These are phyloP conservation scores for Ophiothrix spiculata DNA, from an alignment of 35 echinoderm and acorn worm genomes.

Conservation along the genomic window DNA sequence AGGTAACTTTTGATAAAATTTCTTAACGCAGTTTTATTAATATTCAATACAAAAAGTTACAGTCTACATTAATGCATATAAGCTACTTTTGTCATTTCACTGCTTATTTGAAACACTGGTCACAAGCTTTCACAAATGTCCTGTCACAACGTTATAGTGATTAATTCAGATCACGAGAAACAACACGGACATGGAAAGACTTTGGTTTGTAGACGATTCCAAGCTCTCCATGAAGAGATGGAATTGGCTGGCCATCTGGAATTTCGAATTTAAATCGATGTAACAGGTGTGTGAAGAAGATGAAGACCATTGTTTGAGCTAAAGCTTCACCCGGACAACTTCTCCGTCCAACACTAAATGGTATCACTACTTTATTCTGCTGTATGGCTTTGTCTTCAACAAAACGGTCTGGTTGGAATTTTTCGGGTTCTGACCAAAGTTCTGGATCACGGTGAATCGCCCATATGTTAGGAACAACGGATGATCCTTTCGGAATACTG, in stretches of 20 bases:
- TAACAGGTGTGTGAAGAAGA: constrained; percentile 73
- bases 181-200: constrained; percentile 26
- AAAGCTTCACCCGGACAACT: constrained; percentile 66
- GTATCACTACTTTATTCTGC: constrained; percentile 3
- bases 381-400: neutral
- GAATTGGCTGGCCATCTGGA: constrained; percentile 41
- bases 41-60: too few relatives aligned
- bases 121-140: too few relatives aligned
- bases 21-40: too few relatives aligned
- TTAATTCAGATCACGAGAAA: neutral
- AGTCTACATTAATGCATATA: too few relatives aligned
- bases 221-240: constrained; percentile 42
- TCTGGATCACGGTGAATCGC: constrained; percentile 26
- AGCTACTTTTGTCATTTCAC: too few relatives aligned
- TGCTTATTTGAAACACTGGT: too few relatives aligned
- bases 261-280: constrained; percentile 63
- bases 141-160: too few relatives aligned
- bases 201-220: constrained; percentile 56
- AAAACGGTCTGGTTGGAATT: constrained; percentile 55
- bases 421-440: constrained; percentile 38
- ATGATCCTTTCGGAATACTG: constrained; percentile 15
- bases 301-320: constrained; percentile 71
- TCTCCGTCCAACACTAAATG: constrained; percentile 56
- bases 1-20: too few relatives aligned
- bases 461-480: constrained; percentile 29